Evolutionary conservation across 2,113 vertebrate species (phyloP), one percentile per base, ranked within the genome.

Genomic region (Poecile atricapillus): DNA sequence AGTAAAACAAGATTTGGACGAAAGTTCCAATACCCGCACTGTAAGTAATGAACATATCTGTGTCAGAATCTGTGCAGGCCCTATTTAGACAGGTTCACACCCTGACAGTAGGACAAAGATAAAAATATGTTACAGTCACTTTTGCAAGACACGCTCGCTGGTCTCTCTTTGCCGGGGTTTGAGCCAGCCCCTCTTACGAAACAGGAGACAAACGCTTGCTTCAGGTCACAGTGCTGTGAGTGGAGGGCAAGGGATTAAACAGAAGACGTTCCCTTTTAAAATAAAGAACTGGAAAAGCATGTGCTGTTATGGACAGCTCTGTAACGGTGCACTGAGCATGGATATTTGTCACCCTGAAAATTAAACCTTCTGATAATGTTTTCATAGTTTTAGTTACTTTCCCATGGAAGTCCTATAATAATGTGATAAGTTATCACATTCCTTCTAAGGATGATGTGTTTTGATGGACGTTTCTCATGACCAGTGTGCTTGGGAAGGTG

Each of bases 91-190:
- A 6, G 22, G 13, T 37, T 71, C 79, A 30, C 10, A n/a, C 37
- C 50, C 59, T 44, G 41, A 41, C 31, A 44, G 52, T 1, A 55
- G 30, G 50, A 82, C 46, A 64, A 68, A 84, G 46, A 58, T 27
- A 58, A 75, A 89, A 85, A 41, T 9, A 82, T 19, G 30, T 28
- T 46, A 31, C 33, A 44, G 46, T 33, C n/a, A 47, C 35, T 90
- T 74, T 13, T 94, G 25, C 15, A 67, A 47, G 63, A 39, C 10
- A n/a, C 1, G 1, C 1, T 30, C 1, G 1, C 1, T 30, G 9
- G 22, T 50, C n/a, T 59, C 44, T 22, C 30, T 53, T 77, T 50
- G 37, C 47, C 75, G 39, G 59, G 27, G 14, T 60, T 90, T 74
- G 18, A 23, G 68, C 30, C 85, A 73, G 58, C 21, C 39, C 12